Evolutionary conservation across 2,113 vertebrate genomes (phyloP).

Genomic region (Tupaia chinensis): DNA sequence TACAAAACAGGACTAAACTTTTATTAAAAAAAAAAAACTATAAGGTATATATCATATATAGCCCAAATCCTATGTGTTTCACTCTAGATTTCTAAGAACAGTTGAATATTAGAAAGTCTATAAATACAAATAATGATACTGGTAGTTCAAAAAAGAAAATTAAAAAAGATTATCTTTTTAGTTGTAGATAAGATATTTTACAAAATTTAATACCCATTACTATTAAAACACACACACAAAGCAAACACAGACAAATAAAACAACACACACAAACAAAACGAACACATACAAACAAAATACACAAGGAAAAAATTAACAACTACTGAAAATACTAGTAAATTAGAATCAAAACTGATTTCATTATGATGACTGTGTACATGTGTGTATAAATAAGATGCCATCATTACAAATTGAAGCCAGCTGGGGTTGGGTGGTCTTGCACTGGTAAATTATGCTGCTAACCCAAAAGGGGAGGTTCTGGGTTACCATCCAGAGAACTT

Average conservation of each 20-base stretch:
- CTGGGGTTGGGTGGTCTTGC: no score
- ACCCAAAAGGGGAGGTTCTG: no score
- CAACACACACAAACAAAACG: neutral
- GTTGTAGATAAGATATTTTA: neutral
- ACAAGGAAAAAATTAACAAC: neutral
- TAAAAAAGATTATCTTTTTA: neutral
- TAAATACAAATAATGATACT: neutral
- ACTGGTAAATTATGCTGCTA: no score
- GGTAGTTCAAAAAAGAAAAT: neutral
- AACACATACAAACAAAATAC: neutral
- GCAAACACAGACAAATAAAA: neutral
- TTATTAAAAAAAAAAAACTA: neutral
- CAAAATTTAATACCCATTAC: neutral
- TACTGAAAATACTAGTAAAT: neutral
- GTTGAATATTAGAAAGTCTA: neutral
- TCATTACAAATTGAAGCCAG: neutral
- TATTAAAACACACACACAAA: neutral
- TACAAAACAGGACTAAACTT: neutral
- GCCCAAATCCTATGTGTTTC: neutral
- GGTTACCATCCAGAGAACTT: no score
- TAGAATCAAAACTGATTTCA: neutral
- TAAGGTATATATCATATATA: neutral
- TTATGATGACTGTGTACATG: neutral
- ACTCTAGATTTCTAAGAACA: neutral
- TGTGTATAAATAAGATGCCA: neutral